Percentiles rank a stretch among this genome's conserved stretches.
Conservation (phyloP, 2,113 vertebrate genomes). For the Aleadryas rufinucha region DNA sequence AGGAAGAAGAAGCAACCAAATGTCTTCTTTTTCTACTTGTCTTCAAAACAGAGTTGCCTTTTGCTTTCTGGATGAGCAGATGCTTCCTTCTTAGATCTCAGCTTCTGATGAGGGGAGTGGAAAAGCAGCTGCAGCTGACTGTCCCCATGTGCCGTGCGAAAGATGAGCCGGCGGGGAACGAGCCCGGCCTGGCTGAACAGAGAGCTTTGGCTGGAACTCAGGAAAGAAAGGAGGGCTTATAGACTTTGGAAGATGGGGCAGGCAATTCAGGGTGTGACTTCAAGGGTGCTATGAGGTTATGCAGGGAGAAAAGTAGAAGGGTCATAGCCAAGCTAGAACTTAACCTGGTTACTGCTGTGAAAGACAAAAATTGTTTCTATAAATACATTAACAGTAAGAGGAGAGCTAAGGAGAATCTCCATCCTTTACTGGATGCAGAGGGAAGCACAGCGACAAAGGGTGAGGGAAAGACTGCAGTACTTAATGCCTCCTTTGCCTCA, state of each 20-base stretch:
- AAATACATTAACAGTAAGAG: neutral
- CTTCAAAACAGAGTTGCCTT: neutral
- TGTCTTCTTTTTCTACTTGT: neutral
- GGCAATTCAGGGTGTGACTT: neutral
- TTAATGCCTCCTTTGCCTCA: neutral
- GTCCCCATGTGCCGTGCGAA: neutral
- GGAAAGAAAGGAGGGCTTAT: neutral
- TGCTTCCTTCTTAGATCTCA: neutral
- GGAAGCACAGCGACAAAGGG: neutral
- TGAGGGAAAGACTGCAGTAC: neutral
- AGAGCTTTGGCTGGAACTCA: neutral
- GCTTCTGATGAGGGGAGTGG: neutral
- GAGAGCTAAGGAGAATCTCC: neutral
- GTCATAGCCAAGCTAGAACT: neutral
- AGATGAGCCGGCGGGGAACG: neutral
- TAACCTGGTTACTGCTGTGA: neutral
- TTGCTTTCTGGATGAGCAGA: neutral
- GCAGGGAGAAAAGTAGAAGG: neutral
- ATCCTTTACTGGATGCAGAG: neutral
- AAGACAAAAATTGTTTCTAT: neutral
- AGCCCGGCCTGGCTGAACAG: neutral
- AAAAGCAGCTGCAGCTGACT: neutral
- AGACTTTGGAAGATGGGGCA: neutral
- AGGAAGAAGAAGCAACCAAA: neutral
- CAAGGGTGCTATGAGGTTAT: neutral